Percentiles rank a stretch among this genome's conserved stretches.
Conservation (phyloP, 2,888 invertebrate species). For the Drosophila planitibia region DNA sequence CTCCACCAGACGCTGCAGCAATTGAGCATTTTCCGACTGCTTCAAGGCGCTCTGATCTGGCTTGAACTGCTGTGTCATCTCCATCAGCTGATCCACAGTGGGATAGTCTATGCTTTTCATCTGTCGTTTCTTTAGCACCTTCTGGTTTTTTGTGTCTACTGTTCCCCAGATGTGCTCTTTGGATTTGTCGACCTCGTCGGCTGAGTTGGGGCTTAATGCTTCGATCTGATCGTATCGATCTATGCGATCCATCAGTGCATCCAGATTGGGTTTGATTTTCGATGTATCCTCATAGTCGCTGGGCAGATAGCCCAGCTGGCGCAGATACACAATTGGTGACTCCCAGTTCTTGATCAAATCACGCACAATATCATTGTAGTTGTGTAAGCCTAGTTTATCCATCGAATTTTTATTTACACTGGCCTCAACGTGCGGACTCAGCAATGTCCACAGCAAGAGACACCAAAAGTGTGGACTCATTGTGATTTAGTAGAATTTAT, state of each 20-base stretch:
- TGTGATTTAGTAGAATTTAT: not conserved
- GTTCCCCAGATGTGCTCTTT: not conserved
- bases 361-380: conserved; percentile 51
- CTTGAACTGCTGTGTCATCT: not conserved
- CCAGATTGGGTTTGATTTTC: conserved; percentile 56
- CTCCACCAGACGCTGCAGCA: conserved; percentile 40
- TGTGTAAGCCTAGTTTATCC: conserved; percentile 34
- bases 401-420: conserved; percentile 12
- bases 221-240: conserved; percentile 27
- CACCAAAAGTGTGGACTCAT: conserved; percentile 43
- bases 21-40: conserved; percentile 4
- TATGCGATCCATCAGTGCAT: conserved; percentile 57
- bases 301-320: conserved; percentile 57
- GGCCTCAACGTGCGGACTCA: not conserved
- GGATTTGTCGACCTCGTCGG: not conserved
- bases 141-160: not conserved
- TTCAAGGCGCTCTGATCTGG: not conserved
- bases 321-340: conserved; percentile 56
- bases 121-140: not conserved
- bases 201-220: not conserved
- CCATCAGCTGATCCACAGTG: conserved; percentile 28
- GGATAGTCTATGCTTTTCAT: conserved; percentile 12
- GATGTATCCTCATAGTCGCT: conserved; percentile 62
- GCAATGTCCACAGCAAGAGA: conserved; percentile 13
- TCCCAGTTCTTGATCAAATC: conserved; percentile 68